A percentile compares a stretch with the other conserved stretches of the same genome.
These are phyloP conservation scores for Drosophila birchii DNA, from an alignment of 2,888 invertebrate species.

Conservation along the genomic window DNA sequence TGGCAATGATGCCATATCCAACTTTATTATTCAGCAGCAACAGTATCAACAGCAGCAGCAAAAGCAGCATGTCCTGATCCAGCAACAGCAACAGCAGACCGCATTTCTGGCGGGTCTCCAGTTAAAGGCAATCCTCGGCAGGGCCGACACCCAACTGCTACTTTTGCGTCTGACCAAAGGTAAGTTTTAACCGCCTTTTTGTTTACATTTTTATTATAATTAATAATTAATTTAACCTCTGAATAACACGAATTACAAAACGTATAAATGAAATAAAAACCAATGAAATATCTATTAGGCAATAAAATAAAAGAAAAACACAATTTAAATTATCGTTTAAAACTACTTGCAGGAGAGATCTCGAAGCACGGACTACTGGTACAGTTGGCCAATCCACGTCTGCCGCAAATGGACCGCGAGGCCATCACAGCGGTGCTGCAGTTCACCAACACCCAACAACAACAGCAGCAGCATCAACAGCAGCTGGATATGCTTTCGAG, in stretches of 20 bases:
- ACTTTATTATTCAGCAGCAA: constrained; percentile 81
- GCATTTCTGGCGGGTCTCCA: constrained; percentile 82
- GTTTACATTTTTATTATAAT: too few relatives aligned
- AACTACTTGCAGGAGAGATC: constrained; percentile 75
- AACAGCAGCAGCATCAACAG: constrained; percentile 81
- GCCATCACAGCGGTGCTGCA: constrained; percentile 83
- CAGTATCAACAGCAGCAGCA: constrained; percentile 81
- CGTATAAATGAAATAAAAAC: too few relatives aligned
- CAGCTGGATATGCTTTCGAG: constrained; percentile 80
- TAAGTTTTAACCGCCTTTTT: constrained; percentile 25
- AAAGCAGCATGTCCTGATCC: constrained; percentile 73
- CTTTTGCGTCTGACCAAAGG: constrained; percentile 82
- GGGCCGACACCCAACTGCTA: constrained; percentile 81
- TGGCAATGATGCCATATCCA: constrained; percentile 78
- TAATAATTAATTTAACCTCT: too few relatives aligned
- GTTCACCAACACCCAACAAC: constrained; percentile 82
- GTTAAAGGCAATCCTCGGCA: constrained; percentile 80
- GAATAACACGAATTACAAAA: too few relatives aligned
- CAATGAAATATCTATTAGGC: background rate
- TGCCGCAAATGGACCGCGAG: constrained; percentile 81
- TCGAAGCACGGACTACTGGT: constrained; percentile 83
- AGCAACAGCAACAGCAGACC: constrained; percentile 83
- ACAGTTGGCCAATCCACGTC: constrained; percentile 82
- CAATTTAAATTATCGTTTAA: background rate
- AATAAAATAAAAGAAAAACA: background rate